Base-by-base conservation (phyloP, 2,113 vertebrate species). In the Cynoglossus semilaevis region DNA sequence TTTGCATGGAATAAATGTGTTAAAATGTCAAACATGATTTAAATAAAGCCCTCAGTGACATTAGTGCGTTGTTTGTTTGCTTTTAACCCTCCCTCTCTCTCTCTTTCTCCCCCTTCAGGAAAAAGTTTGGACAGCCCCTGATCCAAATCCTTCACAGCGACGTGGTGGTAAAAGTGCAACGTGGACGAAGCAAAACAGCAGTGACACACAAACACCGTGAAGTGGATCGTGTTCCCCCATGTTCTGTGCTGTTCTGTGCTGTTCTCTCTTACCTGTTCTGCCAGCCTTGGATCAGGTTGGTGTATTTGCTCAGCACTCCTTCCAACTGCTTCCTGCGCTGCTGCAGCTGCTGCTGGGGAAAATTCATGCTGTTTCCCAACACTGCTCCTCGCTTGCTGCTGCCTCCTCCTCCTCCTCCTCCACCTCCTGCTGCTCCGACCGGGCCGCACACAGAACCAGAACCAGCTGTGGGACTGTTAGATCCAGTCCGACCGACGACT, bases 251-350 rank as follows among this genome's bases (percentile, higher is more conserved):
- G 1, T 29, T n/a, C n/a, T 35, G 4, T 17, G 15, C 36, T 44
- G 15, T 43, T 1, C 15, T 42, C 16, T 8, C 53, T 90, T 90
- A 97, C 96, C 96, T 96, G 94, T 94, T 94, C 90, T 98, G 96
- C 96, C 96, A 98, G 80, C 96, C 95, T 80, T 98, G 96, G 58
- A 98, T 88, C 69, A 98, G 92, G 90, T 98, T 98, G 77, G 96
- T 98, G 91, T 98, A 98, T 90, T 97, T 98, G 90, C 94, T 96
- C 70, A 98, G 91, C 54, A 93, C 85, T 81, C 96, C 96, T 76
- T 97, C 95, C 85, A 94, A 88, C 83, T 90, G 87, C 43, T 82
- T 67, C 63, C 70, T 81, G 49, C 92, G 88, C 69, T 68, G 69
- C 63, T 65, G 70, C 66, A 67, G 85, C 77, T 51, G 34, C 29